A percentile compares a stretch with the other conserved stretches of the same genome.
These are phyloP conservation scores for Heterodera carotae DNA, from an alignment of 1,140 invertebrate genomes.

Conservation along the genomic window DNA sequence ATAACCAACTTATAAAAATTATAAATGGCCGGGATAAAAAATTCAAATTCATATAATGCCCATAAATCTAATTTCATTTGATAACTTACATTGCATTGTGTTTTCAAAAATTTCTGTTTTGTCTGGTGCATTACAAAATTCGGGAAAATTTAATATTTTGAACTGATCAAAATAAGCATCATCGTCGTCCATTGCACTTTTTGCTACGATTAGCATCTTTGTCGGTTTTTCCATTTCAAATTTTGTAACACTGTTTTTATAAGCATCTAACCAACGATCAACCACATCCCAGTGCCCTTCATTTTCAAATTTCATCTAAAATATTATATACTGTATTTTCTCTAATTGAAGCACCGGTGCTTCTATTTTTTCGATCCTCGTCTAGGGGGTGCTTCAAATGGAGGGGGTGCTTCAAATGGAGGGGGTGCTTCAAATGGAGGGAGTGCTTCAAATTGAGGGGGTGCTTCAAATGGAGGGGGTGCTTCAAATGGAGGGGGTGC, in stretches of 20 bases:
- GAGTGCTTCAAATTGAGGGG: no score
- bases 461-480: no score
- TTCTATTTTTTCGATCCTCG: no score
- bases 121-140: background rate
- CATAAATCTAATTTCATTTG: background rate
- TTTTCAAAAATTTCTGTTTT: background rate
- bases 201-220: background rate
- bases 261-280: background rate
- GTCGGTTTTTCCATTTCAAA: background rate
- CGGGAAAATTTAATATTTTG: background rate
- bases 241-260: background rate
- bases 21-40: no score
- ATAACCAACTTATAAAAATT: no score
- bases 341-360: no score
- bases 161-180: background rate
- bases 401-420: no score
- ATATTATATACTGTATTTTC: background rate
- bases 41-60: no score
- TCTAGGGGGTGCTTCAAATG: no score
- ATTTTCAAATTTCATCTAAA: constrained; percentile 2
- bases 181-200: background rate
- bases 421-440: no score
- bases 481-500: no score
- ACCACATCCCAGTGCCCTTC: background rate
- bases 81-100: background rate